Evolutionary conservation across 2,113 vertebrate species (phyloP).

Genomic region (Marmota monax): DNA sequence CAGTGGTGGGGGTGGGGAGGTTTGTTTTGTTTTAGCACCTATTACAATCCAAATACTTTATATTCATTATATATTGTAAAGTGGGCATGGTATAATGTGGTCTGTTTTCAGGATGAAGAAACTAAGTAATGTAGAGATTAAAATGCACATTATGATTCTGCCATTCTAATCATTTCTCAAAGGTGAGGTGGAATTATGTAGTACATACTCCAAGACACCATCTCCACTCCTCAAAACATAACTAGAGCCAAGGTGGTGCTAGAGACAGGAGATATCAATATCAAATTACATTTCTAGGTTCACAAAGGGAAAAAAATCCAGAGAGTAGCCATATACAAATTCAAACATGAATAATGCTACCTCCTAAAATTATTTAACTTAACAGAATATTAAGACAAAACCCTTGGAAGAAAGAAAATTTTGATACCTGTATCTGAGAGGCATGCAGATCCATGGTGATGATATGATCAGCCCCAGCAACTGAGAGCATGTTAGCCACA

Average conservation of each 20-base stretch:
- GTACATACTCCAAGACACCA: neutral
- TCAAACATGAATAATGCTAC: neutral
- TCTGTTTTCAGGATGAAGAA: neutral
- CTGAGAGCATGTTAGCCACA: conserved; percentile 97
- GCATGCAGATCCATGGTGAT: conserved; percentile 99
- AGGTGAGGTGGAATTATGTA: neutral
- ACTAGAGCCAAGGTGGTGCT: neutral
- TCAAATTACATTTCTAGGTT: neutral
- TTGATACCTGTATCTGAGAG: conserved; percentile 96
- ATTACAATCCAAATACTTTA: neutral
- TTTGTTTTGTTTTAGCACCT: neutral
- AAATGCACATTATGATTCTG: neutral
- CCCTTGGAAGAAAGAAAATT: neutral
- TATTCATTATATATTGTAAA: neutral
- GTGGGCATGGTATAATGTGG: neutral
- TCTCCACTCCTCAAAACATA: neutral
- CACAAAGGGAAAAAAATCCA: neutral
- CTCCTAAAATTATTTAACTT: neutral
- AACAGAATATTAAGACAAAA: neutral
- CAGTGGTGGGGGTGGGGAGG: too few relatives aligned
- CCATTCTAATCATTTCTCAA: neutral
- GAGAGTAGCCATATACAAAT: neutral
- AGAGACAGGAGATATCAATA: rapidly evolving
- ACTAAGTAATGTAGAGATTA: neutral
- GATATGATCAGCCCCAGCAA: conserved; percentile 97